Conservation (phyloP, 2,888 invertebrate genomes). For the Hemicrepidius hirtus region DNA sequence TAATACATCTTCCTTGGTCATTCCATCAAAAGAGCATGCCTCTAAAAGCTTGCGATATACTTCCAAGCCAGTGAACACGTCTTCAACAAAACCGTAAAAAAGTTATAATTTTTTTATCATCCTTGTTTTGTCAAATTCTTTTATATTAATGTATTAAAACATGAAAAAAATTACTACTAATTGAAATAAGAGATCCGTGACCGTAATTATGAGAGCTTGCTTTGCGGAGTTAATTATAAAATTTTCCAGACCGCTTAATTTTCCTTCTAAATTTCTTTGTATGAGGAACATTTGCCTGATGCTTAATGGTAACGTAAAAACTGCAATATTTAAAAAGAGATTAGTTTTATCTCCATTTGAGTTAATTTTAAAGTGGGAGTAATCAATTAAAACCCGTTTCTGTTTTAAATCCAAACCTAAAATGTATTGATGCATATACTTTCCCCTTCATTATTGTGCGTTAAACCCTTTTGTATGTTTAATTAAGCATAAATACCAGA, state of each 20-base stretch:
- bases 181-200: slow-evolving; percentile 1
- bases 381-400: too few relatives aligned
- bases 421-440: background rate
- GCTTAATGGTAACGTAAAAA: too few relatives aligned
- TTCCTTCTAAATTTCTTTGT: background rate
- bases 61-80: slow-evolving; percentile 3
- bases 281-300: background rate
- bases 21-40: background rate
- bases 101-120: slow-evolving; percentile 10
- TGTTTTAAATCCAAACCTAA: background rate
- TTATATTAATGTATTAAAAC: background rate
- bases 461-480: background rate
- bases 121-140: background rate
- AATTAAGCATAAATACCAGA: background rate
- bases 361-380: too few relatives aligned
- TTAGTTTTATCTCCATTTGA: too few relatives aligned
- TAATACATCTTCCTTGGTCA: background rate
- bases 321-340: too few relatives aligned
- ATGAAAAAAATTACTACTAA: slow-evolving; percentile 3
- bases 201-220: background rate
- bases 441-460: background rate
- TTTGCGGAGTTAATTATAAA: background rate
- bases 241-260: background rate
- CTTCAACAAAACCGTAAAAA: background rate
- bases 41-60: background rate